These are phyloP conservation scores for Podarcis lilfordi DNA, from an alignment of 2,797 vertebrate species.

Conservation along the genomic window DNA sequence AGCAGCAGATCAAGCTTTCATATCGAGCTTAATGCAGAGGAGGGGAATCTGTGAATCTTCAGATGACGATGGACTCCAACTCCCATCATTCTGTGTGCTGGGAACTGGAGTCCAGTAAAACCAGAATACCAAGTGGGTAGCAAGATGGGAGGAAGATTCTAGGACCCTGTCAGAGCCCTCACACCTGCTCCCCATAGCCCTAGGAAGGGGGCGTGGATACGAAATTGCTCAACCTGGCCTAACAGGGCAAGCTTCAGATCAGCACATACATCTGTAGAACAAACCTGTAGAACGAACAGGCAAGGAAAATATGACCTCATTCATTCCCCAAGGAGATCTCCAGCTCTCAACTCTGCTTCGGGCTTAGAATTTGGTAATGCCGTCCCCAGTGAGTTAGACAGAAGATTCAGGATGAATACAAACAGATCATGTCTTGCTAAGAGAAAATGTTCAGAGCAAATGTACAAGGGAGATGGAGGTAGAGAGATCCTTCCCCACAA, in stretches of 20 bases:
- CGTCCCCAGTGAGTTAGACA: accelerated
- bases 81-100: no score
- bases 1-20: neutral
- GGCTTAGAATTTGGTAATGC: neutral
- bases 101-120: no score
- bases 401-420: accelerated
- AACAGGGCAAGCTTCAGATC: neutral
- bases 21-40: neutral
- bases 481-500: neutral
- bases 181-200: no score
- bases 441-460: neutral
- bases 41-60: no score
- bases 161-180: no score
- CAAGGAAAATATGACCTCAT: neutral
- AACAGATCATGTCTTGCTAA: accelerated
- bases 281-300: neutral
- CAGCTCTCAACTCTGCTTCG: neutral
- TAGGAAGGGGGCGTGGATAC: no score
- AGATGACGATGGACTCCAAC: no score
- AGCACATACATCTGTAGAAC: neutral
- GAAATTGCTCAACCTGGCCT: neutral
- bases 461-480: neutral
- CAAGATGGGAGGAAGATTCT: no score
- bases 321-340: accelerated
- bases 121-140: no score